These are phyloP conservation scores for Acleris emargana DNA, from an alignment of 2,888 invertebrate genomes.

Conservation along the genomic window DNA sequence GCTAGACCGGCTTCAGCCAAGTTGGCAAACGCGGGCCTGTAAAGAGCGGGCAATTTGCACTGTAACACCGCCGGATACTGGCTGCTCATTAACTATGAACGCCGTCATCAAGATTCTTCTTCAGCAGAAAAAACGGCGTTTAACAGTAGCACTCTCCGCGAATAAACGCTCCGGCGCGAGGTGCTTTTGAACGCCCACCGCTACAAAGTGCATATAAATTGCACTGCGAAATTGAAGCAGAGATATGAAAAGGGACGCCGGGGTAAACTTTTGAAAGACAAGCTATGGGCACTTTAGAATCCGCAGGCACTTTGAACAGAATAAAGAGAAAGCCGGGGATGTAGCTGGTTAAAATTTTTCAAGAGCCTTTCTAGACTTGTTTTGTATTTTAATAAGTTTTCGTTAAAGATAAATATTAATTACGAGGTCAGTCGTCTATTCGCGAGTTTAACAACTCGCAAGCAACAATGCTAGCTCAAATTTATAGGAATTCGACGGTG, in stretches of 20 bases:
- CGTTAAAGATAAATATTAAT: no score
- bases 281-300: constrained; percentile 64
- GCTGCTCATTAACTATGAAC: constrained; percentile 83
- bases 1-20: constrained; percentile 61
- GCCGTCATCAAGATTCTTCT: constrained; percentile 80
- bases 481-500: no score
- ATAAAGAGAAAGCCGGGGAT: constrained; percentile 42
- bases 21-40: constrained; percentile 69
- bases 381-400: background rate
- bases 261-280: constrained; percentile 71
- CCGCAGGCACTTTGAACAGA: constrained; percentile 55
- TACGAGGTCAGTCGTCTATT: no score
- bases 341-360: constrained; percentile 35
- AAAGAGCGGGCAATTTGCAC: constrained; percentile 77
- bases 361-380: constrained; percentile 29
- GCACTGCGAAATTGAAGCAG: constrained; percentile 74
- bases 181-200: constrained; percentile 71
- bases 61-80: constrained; percentile 76
- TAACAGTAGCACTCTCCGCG: constrained; percentile 73
- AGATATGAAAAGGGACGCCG: constrained; percentile 69
- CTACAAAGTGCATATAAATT: constrained; percentile 83
- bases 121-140: constrained; percentile 76
- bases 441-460: no score
- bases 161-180: constrained; percentile 67
- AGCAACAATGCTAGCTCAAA: no score